Evolutionary conservation across 2,113 vertebrate species (phyloP), one percentile per base, ranked within the genome.

Genomic region (Anarhynchus alexandrinus): DNA sequence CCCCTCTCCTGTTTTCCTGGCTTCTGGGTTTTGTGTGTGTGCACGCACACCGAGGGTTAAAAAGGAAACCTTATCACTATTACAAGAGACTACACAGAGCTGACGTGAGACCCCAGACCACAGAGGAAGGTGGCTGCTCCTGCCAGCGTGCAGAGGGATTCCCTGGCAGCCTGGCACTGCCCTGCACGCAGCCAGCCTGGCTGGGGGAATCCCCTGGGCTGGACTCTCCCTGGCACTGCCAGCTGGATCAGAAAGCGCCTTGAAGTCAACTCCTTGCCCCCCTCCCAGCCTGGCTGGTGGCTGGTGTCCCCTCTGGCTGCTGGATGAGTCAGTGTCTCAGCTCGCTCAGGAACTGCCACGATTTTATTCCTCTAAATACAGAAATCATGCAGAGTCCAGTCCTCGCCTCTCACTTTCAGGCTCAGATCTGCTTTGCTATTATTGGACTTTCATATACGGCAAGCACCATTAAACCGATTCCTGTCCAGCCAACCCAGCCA

Each of bases 391-490:
- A 13, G 73, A 11, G 26, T 27, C 47, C 79, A 38, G 90, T 10
- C 57, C 69, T 84, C 1, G 14, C 38, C 70, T 95, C 94, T 93
- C 83, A 72, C 49, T 95, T 88, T 55, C 15, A 4, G 90, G 88
- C 82, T 96, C 74, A 38, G 81, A 72, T 95, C 90, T 91, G 58
- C 88, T 91, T 66, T 81, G 81, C 97, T 94, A 80, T 91, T 86
- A 91, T 94, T 94, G 93, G 93, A 91, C 84, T 88, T 93, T 74
- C 94, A 87, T 58, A 85, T 18, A 61, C 6, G 12, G 91, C 89
- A 91, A 96, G 93, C 86, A 82, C 93, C 93, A 92, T 89, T 97
- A 95, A 97, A 95, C 91, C 58, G 32, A 96, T 89, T 78, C 90
- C 91, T 77, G 88, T 69, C 87, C 87, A 83, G 61, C 83, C 92